These are phyloP conservation scores for Helleia helle DNA, from an alignment of 2,888 invertebrate species.

Conservation along the genomic window DNA sequence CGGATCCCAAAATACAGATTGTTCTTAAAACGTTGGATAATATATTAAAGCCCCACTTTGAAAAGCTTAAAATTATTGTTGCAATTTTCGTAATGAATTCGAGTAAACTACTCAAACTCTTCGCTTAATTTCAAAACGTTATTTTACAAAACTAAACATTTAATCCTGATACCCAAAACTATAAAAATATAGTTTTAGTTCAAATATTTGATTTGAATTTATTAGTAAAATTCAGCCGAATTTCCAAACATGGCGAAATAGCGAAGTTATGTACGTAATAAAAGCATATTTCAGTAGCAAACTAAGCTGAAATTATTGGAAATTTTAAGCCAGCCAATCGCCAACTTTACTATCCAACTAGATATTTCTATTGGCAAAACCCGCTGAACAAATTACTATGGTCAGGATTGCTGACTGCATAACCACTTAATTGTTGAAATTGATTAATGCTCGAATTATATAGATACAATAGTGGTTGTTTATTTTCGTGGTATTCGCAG, in stretches of 20 bases:
- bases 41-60: too few species aligned
- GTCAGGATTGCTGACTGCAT: constrained; percentile 8
- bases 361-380: constrained; percentile 12
- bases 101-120: too few species aligned
- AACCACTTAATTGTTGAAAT: constrained; percentile 9
- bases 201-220: not conserved
- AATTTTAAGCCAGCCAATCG: constrained; percentile 12
- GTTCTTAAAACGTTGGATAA: too few species aligned
- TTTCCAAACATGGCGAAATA: not conserved
- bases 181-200: not conserved
- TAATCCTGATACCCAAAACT: not conserved
- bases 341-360: constrained; percentile 12
- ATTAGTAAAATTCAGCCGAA: not conserved
- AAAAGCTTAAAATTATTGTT: too few species aligned
- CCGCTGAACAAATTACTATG: constrained; percentile 10
- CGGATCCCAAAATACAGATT: too few species aligned
- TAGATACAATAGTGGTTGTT: too few species aligned
- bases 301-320: constrained; percentile 4
- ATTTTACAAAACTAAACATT: too few species aligned
- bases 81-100: too few species aligned
- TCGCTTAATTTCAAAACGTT: too few species aligned
- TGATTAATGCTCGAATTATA: constrained; percentile 5
- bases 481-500: too few species aligned
- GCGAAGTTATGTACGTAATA: not conserved
- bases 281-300: constrained; percentile 1